Percentiles rank a stretch among this genome's conserved stretches.
These are phyloP conservation scores for Rotaria sp. DNA, from an alignment of 2,888 invertebrate species.

Conservation along the genomic window DNA sequence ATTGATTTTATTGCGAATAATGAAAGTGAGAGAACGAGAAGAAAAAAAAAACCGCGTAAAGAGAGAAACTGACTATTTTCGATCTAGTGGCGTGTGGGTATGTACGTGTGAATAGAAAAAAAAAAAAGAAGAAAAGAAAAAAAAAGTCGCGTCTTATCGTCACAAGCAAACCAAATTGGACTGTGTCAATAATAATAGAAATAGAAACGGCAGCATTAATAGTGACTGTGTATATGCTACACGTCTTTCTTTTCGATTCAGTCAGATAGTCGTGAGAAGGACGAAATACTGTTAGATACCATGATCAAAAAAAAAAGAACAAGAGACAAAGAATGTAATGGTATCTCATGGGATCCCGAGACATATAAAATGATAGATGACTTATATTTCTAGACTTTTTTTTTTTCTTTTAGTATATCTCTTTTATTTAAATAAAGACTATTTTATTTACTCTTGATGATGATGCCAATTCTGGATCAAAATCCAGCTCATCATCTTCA, in stretches of 20 bases:
- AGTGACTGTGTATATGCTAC: background rate
- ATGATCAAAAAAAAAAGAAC: background rate
- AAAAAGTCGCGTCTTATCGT: background rate
- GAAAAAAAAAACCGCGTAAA: background rate
- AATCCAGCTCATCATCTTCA: constrained; percentile 2
- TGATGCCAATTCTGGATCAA: background rate
- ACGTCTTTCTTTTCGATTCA: background rate
- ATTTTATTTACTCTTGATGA: background rate
- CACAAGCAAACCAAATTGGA: background rate
- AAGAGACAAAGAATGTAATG: background rate
- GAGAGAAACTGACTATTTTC: background rate
- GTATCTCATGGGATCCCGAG: background rate
- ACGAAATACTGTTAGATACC: background rate
- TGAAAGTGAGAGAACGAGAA: background rate
- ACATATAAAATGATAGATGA: no score
- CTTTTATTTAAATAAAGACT: background rate
- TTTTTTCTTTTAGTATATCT: background rate
- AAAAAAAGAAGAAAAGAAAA: background rate
- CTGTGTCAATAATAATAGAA: constrained; percentile 9
- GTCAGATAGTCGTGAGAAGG: background rate
- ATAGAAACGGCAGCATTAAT: background rate
- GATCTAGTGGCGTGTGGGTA: background rate
- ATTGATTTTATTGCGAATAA: background rate
- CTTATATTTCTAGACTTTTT: background rate
- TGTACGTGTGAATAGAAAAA: background rate